Percentiles rank a stretch among this genome's conserved stretches.
phyloP scores from a whole-genome alignment of 2,797 vertebrate genomes.

The Chromobotia macracanthus region DNA sequence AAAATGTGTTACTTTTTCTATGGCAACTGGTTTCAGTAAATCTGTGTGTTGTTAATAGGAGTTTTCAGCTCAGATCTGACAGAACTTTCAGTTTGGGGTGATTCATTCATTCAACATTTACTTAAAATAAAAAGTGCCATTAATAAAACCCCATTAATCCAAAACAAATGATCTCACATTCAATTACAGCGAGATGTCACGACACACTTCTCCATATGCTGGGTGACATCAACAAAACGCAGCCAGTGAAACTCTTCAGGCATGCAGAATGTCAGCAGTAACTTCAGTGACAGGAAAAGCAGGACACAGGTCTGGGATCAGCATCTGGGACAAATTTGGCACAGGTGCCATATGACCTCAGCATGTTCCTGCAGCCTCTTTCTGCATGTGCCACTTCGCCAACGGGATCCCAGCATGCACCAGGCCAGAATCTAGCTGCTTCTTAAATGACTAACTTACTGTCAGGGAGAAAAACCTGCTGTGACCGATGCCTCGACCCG shows the following conservation, averaged over 20 bases:
- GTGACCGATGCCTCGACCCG: slow-evolving; percentile 76
- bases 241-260: too few species aligned
- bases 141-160: not conserved
- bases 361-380: slow-evolving; percentile 68
- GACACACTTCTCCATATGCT: too few species aligned
- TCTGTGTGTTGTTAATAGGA: too few species aligned
- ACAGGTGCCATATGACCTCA: slow-evolving; percentile 71
- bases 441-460: slow-evolving; percentile 80
- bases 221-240: too few species aligned
- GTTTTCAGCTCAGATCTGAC: slow-evolving; percentile 37
- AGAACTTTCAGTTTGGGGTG: not conserved
- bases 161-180: not conserved
- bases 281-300: not conserved
- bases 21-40: too few species aligned
- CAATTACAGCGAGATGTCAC: too few species aligned
- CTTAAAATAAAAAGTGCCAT: too few species aligned
- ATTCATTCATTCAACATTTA: not conserved
- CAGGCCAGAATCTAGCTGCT: slow-evolving; percentile 74
- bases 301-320: slow-evolving; percentile 51
- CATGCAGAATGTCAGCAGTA: too few species aligned
- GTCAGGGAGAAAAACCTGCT: slow-evolving; percentile 68
- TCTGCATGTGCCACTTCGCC: slow-evolving; percentile 70
- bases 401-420: slow-evolving; percentile 69
- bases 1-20: too few species aligned
- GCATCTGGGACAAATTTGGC: slow-evolving; percentile 64